Base-by-base conservation (phyloP, 2,888 invertebrate genomes). In the Phortica magna region DNA sequence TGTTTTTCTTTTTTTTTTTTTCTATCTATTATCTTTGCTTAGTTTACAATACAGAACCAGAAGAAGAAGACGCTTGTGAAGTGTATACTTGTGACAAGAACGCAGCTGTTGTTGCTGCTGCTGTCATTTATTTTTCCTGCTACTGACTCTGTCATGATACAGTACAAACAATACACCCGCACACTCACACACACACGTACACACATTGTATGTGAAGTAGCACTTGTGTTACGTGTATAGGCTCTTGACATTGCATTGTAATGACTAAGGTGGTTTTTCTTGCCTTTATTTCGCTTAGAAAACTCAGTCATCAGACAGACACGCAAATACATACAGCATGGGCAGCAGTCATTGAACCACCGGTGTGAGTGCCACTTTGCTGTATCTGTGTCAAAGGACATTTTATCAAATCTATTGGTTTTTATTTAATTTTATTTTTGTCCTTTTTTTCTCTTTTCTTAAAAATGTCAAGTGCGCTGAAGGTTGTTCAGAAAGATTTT, bases 201-300 rank as follows among this genome's bases (percentile, higher is more conserved):
- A 6, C 48, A 48, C 9, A 9, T 12, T 14, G 14, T 55, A 71
- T 53, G n/a, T 71, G 39, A 71, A 71, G 70, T 22, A 7, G 53
- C 53, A 31, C 70, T 71, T 55, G 39, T 53, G 53, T 19, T 48
- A 10, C n/a, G 41, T 71, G 70, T 71, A n/a, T 71, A 71, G 53
- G 55, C 70, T 71, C 53, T 71, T 71, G 53, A 71, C 70, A 55
- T 71, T 71, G 70, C 70, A 71, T 53, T 71, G 55, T 55, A 71
- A 71, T 71, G 70, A 71, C 70, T 71, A 12, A 70, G 70, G 55
- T 71, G 70, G 22, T 14, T 43, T 48, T 10, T 31, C 9, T 10
- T 71, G n/a, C 55, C 10, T 55, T 67, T 14, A n/a, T n/a, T n/a
- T n/a, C n/a, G n/a, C n/a, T n/a, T n/a, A n/a, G n/a, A n/a, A n/a